These are phyloP conservation scores for Thelaira solivaga DNA, from an alignment of 2,888 invertebrate genomes.

Conservation along the genomic window DNA sequence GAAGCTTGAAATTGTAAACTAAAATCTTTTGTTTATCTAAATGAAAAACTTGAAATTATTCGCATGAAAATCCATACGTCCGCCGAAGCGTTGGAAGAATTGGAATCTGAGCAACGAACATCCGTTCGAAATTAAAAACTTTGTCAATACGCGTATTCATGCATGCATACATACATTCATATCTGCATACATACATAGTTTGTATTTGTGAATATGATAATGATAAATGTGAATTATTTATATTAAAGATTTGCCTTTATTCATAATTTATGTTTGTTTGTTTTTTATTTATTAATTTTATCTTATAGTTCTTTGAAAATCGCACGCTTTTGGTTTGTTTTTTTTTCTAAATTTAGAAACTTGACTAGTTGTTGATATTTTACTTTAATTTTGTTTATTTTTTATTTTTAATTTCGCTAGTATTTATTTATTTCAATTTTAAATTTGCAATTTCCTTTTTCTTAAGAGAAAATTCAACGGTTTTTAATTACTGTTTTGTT, in stretches of 20 bases:
- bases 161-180: no score
- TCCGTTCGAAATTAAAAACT: constrained; percentile 52
- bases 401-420: background rate
- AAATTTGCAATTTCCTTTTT: constrained; percentile 7
- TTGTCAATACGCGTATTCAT: no score
- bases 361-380: constrained; percentile 12
- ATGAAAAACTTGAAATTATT: constrained; percentile 8
- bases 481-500: no score
- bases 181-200: no score
- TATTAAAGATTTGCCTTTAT: background rate
- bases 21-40: constrained; percentile 27
- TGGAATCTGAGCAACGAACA: constrained; percentile 1
- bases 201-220: no score
- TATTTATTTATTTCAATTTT: constrained; percentile 7
- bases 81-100: background rate
- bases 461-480: no score
- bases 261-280: constrained; percentile 12
- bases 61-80: background rate
- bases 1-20: constrained; percentile 34
- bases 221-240: constrained; percentile 33
- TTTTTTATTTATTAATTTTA: background rate
- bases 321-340: background rate
- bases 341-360: background rate
- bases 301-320: constrained; percentile 10
- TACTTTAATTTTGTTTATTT: constrained; percentile 6